Base-by-base conservation (phyloP, 2,888 invertebrate species). In the Ectemnius continuus region DNA sequence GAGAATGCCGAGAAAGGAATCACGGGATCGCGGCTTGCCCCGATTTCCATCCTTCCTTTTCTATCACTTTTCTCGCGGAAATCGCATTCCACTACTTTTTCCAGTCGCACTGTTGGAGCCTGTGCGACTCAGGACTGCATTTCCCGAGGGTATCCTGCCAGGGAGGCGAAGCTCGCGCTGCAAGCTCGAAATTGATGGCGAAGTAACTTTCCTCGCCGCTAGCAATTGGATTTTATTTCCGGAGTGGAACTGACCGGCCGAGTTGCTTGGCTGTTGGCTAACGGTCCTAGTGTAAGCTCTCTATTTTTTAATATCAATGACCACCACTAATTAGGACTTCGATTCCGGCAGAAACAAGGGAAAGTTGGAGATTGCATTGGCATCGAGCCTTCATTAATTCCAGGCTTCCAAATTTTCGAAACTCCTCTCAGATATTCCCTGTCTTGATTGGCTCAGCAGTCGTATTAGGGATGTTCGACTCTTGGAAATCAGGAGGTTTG, bases 401-500 rank as follows among this genome's bases (percentile, higher is more conserved):
- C n/a, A 16, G 2, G 14, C 52, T 52, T 13, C n/a, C 8, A 36
- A 36, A 16, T 52, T 52, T 52, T 14, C 4, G 14, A 13, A 16
- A 11, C 52, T 16, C 4, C 16, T 14, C 28, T 48, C 28, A 47
- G 13, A 4, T 20, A 4, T 16, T 62, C 67, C 28, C 47, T 75
- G 62, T 66, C 66, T 71, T 75, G 62, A 69, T 68, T 68, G 61
- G 68, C 63, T 45, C 61, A n/a, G 20, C n/a, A 48, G 20, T n/a
- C 14, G 14, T 23, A 14, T 4, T 48, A n/a, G 36, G 36, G 36
- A 36, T 36, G 14, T 62, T 26, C 48, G 62, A 67, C 64, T 75
- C 23, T 69, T 69, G 68, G 61, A 69, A 77, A 69, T 69, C 72
- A 69, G 69, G 66, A 77, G 52, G 52, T 57, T 36, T 72, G 76